Percentiles rank a stretch among this genome's conserved stretches.
These are phyloP conservation scores for Lepus europaeus DNA, from an alignment of 2,113 vertebrate genomes.

Conservation along the genomic window DNA sequence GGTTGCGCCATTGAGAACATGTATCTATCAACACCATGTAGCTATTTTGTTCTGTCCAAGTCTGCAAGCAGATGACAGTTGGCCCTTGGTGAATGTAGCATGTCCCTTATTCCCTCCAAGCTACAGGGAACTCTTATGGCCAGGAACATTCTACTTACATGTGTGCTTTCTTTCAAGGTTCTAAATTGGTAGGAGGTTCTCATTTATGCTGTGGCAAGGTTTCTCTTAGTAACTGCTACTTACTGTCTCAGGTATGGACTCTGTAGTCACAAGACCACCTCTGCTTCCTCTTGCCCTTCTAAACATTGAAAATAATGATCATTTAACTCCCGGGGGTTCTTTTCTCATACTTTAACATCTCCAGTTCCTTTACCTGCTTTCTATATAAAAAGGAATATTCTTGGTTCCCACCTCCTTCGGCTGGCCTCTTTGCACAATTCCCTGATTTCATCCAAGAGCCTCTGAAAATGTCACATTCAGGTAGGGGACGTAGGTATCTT, in stretches of 20 bases:
- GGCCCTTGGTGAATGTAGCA: not conserved
- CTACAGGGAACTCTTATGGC: not conserved
- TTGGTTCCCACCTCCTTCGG: not conserved
- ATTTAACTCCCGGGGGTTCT: not conserved
- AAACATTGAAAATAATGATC: not conserved
- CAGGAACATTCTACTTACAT: not conserved
- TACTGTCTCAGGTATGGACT: not conserved
- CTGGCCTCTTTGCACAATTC: not conserved
- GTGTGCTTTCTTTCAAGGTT: not conserved
- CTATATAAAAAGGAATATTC: not conserved
- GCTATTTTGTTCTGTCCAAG: not conserved
- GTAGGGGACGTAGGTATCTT: slow-evolving; percentile 10
- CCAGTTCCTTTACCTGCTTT: not conserved
- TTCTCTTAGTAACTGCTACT: slow-evolving; percentile 16
- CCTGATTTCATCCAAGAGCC: not conserved
- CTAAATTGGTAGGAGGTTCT: not conserved
- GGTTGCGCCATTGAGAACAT: not conserved
- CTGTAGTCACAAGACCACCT: not conserved
- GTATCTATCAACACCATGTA: not conserved
- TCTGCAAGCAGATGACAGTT: not conserved
- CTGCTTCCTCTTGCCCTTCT: not conserved
- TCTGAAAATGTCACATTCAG: slow-evolving; percentile 33
- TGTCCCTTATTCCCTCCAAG: not conserved
- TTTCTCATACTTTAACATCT: not conserved
- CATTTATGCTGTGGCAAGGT: not conserved